Evolutionary conservation across 2,888 invertebrate genomes (phyloP), one percentile per base, ranked within the genome.

Genomic region (Oligia latruncula): DNA sequence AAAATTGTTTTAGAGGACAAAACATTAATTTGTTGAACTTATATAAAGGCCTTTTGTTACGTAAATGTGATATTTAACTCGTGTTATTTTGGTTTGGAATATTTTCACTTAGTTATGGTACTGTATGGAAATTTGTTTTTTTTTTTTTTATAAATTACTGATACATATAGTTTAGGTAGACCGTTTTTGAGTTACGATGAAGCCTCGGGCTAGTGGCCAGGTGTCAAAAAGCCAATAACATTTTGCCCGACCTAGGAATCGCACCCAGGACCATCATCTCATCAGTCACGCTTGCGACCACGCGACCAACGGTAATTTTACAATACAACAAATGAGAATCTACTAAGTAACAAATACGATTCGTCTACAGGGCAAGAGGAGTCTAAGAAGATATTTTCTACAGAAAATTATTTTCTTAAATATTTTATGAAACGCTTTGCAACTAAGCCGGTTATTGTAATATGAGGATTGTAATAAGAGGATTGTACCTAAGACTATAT

Each of bases 1-100:
- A 74, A 76, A 83, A 72, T 74, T 55, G 71, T 64, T 78, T 78
- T 66, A 40, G 58, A 67, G 64, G 17, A 78, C 73, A 83, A 78
- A 78, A 71, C 74, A 64, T 46, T 74, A 75, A 83, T 75, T 64
- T 71, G 66, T 64, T 66, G 0, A 66, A 67, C 60, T n/a, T 52
- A 72, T 74, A 68, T 52, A 23, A 43, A 46, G 8, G 65, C 35
- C 52, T 23, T 29, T 75, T 78, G 78, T 83, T 86, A 43, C 23
- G 17, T 71, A n/a, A 77, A 71, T 72, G 15, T 13, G 15, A 62
- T 52, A 52, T 52, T 52, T 52, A 60, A 62, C 40, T 52, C 17
- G n/a, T 68, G 23, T 60, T 66, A 13, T 58, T 71, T 55, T 23
- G 17, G 9, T 52, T 64, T 58, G 9, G 13, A 71, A 71, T 74